A percentile compares a stretch with the other conserved stretches of the same genome.
Conservation (phyloP, 2,113 vertebrate species). For the Ochotona princeps region DNA sequence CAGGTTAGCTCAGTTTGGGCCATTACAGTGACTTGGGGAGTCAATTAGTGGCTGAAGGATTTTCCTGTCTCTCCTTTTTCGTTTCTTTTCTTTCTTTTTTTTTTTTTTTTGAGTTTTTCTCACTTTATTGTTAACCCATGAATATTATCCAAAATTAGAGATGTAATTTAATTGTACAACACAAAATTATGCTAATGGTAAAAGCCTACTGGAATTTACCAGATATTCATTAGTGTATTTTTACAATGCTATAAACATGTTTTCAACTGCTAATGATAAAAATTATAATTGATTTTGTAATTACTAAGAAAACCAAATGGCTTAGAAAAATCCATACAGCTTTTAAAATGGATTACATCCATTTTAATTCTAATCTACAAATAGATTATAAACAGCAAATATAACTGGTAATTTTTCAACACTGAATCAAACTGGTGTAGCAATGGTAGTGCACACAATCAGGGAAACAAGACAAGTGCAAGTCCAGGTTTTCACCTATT, state of each 20-base stretch:
- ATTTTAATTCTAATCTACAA: constrained; percentile 87
- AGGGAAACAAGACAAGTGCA: constrained; percentile 74
- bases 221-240: constrained; percentile 71
- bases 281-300: constrained; percentile 82
- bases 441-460: constrained; percentile 78
- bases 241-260: constrained; percentile 84
- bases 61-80: no score
- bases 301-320: constrained; percentile 82
- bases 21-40: no score
- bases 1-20: no score
- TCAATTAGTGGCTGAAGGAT: no score
- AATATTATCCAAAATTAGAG: constrained; percentile 91
- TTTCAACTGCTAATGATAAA: constrained; percentile 82
- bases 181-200: constrained; percentile 87
- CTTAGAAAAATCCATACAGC: constrained; percentile 85
- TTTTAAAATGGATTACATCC: constrained; percentile 87
- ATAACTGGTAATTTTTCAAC: constrained; percentile 83
- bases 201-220: constrained; percentile 73
- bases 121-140: constrained; percentile 93
- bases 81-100: no score
- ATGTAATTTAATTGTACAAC: constrained; percentile 90
- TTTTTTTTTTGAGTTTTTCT: constrained; percentile 89
- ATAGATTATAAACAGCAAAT: constrained; percentile 85
- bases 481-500: constrained; percentile 80
- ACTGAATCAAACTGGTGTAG: constrained; percentile 79